Evolutionary conservation across 2,888 invertebrate species (phyloP).

Genomic region (Gymnosoma rotundatum): DNA sequence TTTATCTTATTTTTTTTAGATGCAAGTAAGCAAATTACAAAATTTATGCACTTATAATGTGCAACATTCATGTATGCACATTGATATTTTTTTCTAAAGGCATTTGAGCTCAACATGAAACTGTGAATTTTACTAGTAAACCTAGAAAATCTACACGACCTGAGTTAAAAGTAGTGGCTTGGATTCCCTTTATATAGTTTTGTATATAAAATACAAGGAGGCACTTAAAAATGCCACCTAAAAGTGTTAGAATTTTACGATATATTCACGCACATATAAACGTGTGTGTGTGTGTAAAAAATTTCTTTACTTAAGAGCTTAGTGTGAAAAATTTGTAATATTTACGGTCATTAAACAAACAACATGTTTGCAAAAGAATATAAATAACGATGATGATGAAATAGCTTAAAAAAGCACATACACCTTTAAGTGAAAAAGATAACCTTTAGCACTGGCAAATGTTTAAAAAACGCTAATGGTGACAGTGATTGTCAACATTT

Average conservation of each 20-base stretch:
- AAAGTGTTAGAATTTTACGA: constrained; percentile 50
- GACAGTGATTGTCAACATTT: neutral
- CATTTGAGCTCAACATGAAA: constrained; percentile 42
- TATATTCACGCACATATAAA: constrained; percentile 8
- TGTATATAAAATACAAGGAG: constrained; percentile 37
- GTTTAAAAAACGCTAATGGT: neutral
- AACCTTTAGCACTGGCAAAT: constrained; percentile 5
- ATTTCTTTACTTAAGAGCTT: constrained; percentile 15
- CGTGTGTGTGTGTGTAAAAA: neutral
- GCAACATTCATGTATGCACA: constrained; percentile 30
- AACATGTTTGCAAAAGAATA: constrained; percentile 31
- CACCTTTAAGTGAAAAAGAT: neutral
- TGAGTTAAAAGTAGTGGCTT: neutral
- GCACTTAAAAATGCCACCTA: constrained; percentile 53
- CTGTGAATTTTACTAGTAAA: constrained; percentile 21
- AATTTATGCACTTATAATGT: constrained; percentile 62
- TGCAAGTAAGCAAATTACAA: constrained; percentile 65
- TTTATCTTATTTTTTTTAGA: constrained; percentile 51
- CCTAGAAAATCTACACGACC: constrained; percentile 51
- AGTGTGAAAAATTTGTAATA: constrained; percentile 50
- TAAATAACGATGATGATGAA: constrained; percentile 3
- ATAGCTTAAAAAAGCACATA: constrained; percentile 9
- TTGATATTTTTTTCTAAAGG: constrained; percentile 24
- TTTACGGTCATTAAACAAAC: constrained; percentile 68
- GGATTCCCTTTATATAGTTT: constrained; percentile 28